Conservation (phyloP, 1,140 invertebrate species). For the Heliconius hermathena region DNA sequence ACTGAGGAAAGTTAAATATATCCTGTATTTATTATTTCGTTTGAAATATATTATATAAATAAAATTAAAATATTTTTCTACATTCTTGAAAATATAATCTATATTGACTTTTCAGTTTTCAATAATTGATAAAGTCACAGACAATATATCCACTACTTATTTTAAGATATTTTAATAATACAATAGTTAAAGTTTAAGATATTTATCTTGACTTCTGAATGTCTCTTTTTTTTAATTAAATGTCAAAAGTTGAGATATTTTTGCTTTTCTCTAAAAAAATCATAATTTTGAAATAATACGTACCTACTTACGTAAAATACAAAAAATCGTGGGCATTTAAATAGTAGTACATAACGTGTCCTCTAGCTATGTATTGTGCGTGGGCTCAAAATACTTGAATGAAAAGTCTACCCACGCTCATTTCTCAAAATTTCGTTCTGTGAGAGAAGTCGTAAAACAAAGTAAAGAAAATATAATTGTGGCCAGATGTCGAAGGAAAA, state of each 20-base stretch:
- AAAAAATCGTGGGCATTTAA: neutral
- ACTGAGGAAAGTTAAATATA: too few relatives aligned
- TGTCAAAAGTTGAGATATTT: neutral
- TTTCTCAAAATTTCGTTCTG: neutral
- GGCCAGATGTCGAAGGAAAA: constrained; percentile 2
- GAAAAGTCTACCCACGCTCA: neutral
- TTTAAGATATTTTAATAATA: too few relatives aligned
- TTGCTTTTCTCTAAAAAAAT: neutral
- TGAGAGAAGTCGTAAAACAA: neutral
- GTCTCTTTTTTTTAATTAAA: too few relatives aligned
- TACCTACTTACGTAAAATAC: neutral
- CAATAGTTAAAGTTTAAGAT: too few relatives aligned
- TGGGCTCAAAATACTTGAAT: neutral
- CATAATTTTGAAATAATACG: neutral
- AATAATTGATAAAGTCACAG: too few relatives aligned
- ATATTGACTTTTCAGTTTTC: too few relatives aligned
- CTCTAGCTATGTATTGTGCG: neutral
- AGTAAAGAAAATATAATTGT: neutral
- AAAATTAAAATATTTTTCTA: too few relatives aligned
- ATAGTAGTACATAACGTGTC: neutral
- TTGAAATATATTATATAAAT: too few relatives aligned
- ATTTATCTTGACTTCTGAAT: too few relatives aligned
- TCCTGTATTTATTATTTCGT: too few relatives aligned
- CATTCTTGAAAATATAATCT: too few relatives aligned
- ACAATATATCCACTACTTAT: too few relatives aligned